Conservation (phyloP, 1,140 invertebrate species). For the Cheumatopsyche charites region DNA sequence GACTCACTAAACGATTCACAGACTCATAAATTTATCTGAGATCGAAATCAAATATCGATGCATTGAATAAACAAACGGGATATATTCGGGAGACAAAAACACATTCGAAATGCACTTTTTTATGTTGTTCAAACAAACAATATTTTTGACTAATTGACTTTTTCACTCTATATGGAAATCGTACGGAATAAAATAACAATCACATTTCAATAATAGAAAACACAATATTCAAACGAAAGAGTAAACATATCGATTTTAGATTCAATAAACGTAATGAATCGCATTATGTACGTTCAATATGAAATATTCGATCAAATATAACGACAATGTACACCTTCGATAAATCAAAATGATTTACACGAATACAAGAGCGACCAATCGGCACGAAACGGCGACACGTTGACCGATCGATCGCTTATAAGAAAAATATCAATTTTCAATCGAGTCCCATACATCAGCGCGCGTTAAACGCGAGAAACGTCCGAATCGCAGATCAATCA, state of each 20-base stretch:
- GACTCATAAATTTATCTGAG: conserved; percentile 34
- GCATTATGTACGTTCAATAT: no score
- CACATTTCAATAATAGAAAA: no score
- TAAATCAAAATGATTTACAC: no score
- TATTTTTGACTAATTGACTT: not conserved
- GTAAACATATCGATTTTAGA: no score
- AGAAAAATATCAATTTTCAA: conserved; percentile 34
- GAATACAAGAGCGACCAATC: not conserved
- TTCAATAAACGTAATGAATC: no score
- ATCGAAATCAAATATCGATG: conserved; percentile 34
- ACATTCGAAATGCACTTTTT: not conserved
- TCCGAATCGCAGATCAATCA: conserved; percentile 41
- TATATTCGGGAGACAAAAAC: conserved; percentile 4
- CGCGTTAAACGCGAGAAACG: conserved; percentile 1
- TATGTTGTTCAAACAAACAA: conserved; percentile 6
- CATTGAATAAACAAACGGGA: conserved; percentile 10
- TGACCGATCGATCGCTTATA: conserved; percentile 16
- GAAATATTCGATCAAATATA: no score
- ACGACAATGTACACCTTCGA: no score
- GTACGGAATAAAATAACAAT: not conserved
- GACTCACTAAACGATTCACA: conserved; percentile 40
- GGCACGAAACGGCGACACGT: not conserved
- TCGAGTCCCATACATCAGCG: not conserved
- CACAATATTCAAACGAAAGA: no score
- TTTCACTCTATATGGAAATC: not conserved